phyloP scores from a whole-genome alignment of 2,888 invertebrate genomes.

The Stenodera caucasica region DNA sequence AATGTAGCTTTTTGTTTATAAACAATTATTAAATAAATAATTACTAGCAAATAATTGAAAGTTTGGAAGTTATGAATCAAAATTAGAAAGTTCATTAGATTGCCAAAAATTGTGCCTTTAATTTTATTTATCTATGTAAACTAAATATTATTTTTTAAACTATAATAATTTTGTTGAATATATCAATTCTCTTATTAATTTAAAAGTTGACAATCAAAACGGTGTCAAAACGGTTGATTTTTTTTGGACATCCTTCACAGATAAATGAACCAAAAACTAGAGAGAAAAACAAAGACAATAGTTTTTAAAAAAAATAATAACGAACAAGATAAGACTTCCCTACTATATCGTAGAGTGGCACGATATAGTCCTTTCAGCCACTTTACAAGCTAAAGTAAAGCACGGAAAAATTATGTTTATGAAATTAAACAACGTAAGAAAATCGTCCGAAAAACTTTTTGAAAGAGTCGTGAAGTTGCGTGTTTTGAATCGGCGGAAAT shows the following conservation, averaged over 20 bases:
- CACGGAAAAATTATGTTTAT: conserved; percentile 47
- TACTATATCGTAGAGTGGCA: conserved; percentile 39
- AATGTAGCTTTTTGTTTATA: no score
- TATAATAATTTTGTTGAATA: conserved; percentile 2
- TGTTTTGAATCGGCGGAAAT: conserved; percentile 49
- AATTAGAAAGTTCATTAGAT: neutral
- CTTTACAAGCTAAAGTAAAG: conserved; percentile 41
- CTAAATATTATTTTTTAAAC: conserved; percentile 9
- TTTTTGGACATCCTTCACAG: conserved; percentile 34
- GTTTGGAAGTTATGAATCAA: neutral
- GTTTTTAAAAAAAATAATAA: conserved; percentile 15
- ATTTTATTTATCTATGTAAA: neutral
- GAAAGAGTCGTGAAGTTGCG: conserved; percentile 45
- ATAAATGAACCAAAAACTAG: neutral
- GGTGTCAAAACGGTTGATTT: no score
- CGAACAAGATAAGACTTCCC: conserved; percentile 20
- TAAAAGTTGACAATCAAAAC: no score
- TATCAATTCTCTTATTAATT: conserved; percentile 6
- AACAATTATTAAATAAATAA: no score
- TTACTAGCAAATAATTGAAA: neutral
- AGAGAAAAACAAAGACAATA: no score
- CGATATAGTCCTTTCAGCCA: conserved; percentile 43
- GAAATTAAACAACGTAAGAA: conserved; percentile 41
- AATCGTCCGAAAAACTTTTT: conserved; percentile 37
- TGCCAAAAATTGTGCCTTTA: neutral